Conservation (phyloP, 1,140 invertebrate species). For the Penaeus vannamei region DNA sequence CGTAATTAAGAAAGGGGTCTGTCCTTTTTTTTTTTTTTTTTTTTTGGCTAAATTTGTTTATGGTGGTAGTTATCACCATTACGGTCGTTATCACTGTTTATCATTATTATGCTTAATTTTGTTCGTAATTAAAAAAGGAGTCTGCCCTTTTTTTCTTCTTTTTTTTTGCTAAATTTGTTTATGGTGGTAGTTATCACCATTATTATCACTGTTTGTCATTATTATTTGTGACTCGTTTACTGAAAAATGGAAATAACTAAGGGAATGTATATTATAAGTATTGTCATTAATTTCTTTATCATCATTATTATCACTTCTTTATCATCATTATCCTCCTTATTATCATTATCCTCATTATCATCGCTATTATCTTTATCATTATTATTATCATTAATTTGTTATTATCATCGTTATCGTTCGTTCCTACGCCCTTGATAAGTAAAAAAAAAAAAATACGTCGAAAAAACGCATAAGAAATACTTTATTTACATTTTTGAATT, state of each 20-base stretch:
- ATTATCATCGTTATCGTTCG: too few species aligned
- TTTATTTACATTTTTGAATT: too few species aligned
- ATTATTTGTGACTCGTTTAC: too few species aligned
- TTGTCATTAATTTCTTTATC: neutral
- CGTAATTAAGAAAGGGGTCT: neutral
- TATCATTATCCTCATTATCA: neutral
- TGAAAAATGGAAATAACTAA: too few species aligned
- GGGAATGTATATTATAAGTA: too few species aligned
- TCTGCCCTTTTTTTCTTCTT: neutral
- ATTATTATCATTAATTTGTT: too few species aligned
- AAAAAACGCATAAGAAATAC: too few species aligned
- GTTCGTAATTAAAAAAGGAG: neutral
- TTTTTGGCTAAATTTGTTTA: neutral
- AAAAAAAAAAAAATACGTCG: too few species aligned
- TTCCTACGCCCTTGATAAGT: too few species aligned
- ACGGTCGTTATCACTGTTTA: too few species aligned
- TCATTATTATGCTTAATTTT: too few species aligned
- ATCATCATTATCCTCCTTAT: neutral
- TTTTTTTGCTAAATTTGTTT: neutral
- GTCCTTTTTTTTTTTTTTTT: neutral
- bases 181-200: neutral
- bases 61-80: neutral
- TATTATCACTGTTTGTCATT: too few species aligned
- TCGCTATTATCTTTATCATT: neutral
- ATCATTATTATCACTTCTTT: neutral